Percentiles rank a stretch among this genome's conserved stretches.
These are phyloP conservation scores for Leptoteleia sp. DNA, from an alignment of 1,140 invertebrate species.

Conservation along the genomic window DNA sequence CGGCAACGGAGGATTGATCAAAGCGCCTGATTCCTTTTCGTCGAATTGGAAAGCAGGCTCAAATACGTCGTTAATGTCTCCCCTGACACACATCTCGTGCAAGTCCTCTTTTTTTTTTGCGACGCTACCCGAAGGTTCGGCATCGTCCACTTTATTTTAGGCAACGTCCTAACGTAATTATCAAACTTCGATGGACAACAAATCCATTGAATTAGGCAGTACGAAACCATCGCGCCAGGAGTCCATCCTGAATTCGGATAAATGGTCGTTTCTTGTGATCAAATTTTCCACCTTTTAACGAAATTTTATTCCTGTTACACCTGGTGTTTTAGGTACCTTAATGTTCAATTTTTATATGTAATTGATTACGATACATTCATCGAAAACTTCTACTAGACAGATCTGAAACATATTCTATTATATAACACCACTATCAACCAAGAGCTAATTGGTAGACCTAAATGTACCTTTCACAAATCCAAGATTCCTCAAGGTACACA, in stretches of 20 bases:
- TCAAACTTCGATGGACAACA: slow-evolving; percentile 34
- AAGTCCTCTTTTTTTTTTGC: slow-evolving; percentile 47
- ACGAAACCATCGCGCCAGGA: slow-evolving; percentile 14
- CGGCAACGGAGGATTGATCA: slow-evolving; percentile 44
- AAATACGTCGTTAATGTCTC: slow-evolving; percentile 65
- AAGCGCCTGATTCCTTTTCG: slow-evolving; percentile 51
- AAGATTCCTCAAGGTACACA: too few relatives aligned
- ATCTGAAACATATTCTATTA: too few relatives aligned
- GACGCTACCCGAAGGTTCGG: slow-evolving; percentile 8
- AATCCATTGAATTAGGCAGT: slow-evolving; percentile 35
- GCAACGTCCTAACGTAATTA: slow-evolving; percentile 56
- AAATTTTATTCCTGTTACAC: too few relatives aligned
- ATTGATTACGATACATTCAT: too few relatives aligned
- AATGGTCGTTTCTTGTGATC: too few relatives aligned
- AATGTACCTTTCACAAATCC: too few relatives aligned
- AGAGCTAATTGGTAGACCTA: too few relatives aligned
- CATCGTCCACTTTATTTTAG: slow-evolving; percentile 48
- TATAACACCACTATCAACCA: too few relatives aligned
- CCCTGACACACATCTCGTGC: slow-evolving; percentile 45
- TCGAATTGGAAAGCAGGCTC: slow-evolving; percentile 58
- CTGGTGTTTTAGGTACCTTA: too few relatives aligned
- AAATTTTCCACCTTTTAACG: too few relatives aligned
- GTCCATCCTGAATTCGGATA: slow-evolving; percentile 13
- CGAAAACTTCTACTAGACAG: too few relatives aligned
- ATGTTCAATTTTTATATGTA: too few relatives aligned